Percentiles rank a stretch among this genome's conserved stretches.
Evolutionary conservation across 2,888 invertebrate genomes (phyloP).

Genomic region (Caenorhabditis parvicauda): DNA sequence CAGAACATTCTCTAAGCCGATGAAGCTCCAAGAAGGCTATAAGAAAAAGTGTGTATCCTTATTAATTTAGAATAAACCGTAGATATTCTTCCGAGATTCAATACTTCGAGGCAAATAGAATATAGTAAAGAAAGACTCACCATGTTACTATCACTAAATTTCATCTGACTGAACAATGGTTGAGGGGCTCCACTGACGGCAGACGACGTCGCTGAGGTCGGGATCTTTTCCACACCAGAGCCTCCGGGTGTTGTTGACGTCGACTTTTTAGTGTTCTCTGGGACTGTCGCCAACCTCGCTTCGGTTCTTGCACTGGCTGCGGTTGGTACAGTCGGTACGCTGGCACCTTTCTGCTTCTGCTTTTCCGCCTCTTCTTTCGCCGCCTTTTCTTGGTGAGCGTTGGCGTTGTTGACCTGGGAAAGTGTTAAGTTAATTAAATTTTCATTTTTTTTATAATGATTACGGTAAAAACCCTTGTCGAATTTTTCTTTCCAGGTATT

Average conservation of each 20-base stretch:
- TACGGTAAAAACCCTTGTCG: too few relatives aligned
- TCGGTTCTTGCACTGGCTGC: background rate
- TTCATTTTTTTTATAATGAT: too few relatives aligned
- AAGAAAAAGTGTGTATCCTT: background rate
- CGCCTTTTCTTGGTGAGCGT: too few relatives aligned
- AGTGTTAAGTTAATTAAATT: too few relatives aligned
- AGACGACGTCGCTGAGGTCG: background rate
- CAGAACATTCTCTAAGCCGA: background rate
- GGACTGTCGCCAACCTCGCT: conserved; percentile 7
- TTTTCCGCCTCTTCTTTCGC: too few relatives aligned
- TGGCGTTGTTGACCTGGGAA: too few relatives aligned
- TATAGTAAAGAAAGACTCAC: conserved; percentile 4
- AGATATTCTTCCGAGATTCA: too few relatives aligned
- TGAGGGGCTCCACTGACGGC: background rate
- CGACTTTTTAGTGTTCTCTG: conserved; percentile 9
- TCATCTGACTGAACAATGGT: conserved; percentile 27
- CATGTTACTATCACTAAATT: conserved; percentile 27
- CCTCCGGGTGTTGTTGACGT: conserved; percentile 14
- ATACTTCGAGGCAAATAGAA: too few relatives aligned
- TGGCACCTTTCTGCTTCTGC: background rate
- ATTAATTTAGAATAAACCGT: too few relatives aligned
- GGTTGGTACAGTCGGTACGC: background rate
- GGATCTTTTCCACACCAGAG: background rate
- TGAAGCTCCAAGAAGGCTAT: background rate
- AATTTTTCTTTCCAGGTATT: too few relatives aligned